phyloP scores from a whole-genome alignment of 1,140 invertebrate genomes.

The Bombus waltoni region DNA sequence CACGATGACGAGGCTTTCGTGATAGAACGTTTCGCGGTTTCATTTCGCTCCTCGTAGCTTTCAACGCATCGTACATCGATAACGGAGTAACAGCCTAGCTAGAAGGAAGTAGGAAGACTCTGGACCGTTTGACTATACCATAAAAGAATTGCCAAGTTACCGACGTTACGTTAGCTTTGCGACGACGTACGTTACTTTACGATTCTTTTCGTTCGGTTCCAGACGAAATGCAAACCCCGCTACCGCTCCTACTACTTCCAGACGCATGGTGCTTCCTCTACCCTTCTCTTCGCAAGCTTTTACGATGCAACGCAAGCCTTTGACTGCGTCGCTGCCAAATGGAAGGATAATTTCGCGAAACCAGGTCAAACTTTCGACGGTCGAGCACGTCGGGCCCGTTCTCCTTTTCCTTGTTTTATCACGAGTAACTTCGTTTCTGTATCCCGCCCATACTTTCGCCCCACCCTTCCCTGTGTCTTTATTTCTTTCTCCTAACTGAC shows the following conservation, averaged over 20 bases:
- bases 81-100: neutral
- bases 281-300: constrained; percentile 13
- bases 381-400: neutral
- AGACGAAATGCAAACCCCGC: neutral
- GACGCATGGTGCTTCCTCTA: neutral
- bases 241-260: too few species aligned
- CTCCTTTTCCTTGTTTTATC: constrained; percentile 10
- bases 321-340: constrained; percentile 39
- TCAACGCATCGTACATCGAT: neutral
- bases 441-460: neutral
- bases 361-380: constrained; percentile 42
- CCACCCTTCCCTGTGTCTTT: neutral
- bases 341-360: constrained; percentile 49
- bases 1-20: too few species aligned
- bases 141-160: neutral
- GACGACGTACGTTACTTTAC: constrained; percentile 29
- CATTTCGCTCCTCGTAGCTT: neutral
- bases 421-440: neutral
- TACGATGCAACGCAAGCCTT: constrained; percentile 25
- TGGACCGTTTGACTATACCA: neutral
- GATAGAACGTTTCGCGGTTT: neutral
- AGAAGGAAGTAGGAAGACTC: neutral
- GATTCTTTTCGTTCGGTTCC: neutral
- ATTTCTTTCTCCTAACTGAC: too few species aligned
- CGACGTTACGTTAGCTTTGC: constrained; percentile 15